phyloP scores from a whole-genome alignment of 2,113 vertebrate genomes.

The Prietella phreatophila region DNA sequence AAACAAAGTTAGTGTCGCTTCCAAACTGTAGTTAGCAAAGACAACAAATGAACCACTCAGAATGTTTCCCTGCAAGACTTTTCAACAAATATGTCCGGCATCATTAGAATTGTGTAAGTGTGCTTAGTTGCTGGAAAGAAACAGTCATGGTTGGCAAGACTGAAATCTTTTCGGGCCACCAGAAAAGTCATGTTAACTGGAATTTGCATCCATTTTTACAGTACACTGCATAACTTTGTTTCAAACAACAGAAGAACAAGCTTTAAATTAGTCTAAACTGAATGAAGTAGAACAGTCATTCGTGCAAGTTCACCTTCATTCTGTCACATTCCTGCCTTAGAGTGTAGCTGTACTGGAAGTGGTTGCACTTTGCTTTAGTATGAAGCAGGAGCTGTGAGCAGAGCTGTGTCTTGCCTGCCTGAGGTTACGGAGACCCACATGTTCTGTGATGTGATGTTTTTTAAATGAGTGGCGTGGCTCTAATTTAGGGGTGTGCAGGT shows the following conservation, averaged over 20 bases:
- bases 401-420: constrained; percentile 54
- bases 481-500: constrained; percentile 72
- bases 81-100: constrained; percentile 58
- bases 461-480: constrained; percentile 62
- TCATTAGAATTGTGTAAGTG: constrained; percentile 32
- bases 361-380: neutral
- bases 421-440: constrained; percentile 58
- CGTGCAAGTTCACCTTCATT: neutral
- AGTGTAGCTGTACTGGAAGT: constrained; percentile 29
- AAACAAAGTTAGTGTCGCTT: neutral
- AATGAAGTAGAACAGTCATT: neutral
- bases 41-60: constrained; percentile 56
- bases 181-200: constrained; percentile 1
- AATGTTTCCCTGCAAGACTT: constrained; percentile 52
- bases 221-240: neutral
- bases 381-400: constrained; percentile 59
- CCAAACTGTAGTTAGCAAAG: constrained; percentile 52
- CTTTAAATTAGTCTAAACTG: neutral
- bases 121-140: constrained; percentile 14
- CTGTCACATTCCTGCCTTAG: constrained; percentile 29
- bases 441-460: constrained; percentile 47
- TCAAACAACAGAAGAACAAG: neutral
- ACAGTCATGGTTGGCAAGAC: constrained; percentile 16
- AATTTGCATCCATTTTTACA: constrained; percentile 3
- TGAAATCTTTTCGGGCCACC: neutral